Conservation (phyloP, 2,113 vertebrate genomes). For the Sminthopsis crassicaudata region DNA sequence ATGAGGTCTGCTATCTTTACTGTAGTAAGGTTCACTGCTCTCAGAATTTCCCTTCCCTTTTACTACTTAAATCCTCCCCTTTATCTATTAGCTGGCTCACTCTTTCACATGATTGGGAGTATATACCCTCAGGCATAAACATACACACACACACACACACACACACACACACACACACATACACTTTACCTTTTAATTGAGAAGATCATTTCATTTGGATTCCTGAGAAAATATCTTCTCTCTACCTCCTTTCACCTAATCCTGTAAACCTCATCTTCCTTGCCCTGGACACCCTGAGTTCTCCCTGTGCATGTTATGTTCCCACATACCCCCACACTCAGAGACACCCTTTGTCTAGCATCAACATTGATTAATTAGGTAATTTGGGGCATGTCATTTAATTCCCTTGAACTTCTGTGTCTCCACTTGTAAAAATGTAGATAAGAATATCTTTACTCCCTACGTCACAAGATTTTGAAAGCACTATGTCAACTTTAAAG, state of each 20-base stretch:
- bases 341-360: neutral
- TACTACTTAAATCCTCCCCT: neutral
- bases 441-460: neutral
- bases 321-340: neutral
- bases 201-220: neutral
- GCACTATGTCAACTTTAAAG: neutral
- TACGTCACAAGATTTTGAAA: neutral
- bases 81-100: neutral
- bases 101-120: neutral
- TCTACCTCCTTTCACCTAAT: slow-evolving; percentile 20
- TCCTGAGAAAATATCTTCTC: slow-evolving; percentile 12
- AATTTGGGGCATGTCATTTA: neutral
- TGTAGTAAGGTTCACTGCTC: neutral
- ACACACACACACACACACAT: neutral
- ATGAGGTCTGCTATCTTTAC: neutral
- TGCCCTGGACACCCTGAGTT: neutral
- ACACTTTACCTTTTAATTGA: neutral
- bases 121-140: neutral
- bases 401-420: neutral
- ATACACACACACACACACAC: neutral
- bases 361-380: neutral
- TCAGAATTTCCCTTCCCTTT: neutral
- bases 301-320: neutral
- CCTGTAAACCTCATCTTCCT: neutral
- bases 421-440: neutral